These are phyloP conservation scores for Eulemur albifrons DNA, from an alignment of 2,797 vertebrate genomes.

Conservation along the genomic window DNA sequence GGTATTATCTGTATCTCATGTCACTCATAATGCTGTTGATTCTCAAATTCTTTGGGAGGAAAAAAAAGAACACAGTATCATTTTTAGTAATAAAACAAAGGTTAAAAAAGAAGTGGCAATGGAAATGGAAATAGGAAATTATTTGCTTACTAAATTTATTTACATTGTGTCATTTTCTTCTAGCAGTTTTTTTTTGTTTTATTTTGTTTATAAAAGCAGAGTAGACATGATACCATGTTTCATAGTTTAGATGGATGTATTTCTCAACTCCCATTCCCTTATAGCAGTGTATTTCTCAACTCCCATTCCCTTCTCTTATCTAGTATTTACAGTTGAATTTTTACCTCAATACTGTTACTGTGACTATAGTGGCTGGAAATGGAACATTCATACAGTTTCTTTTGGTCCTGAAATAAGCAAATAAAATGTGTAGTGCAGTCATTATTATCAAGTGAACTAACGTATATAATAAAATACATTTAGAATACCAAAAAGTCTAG, in stretches of 20 bases:
- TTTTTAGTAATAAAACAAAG: not conserved
- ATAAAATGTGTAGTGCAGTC: not conserved
- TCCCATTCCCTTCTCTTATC: not conserved
- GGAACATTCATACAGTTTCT: not conserved
- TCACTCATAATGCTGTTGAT: not conserved
- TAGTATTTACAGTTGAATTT: not conserved
- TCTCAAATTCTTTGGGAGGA: not conserved
- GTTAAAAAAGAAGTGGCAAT: not conserved
- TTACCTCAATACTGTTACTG: not conserved
- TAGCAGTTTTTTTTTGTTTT: not conserved
- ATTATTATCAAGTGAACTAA: not conserved
- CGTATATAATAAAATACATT: not conserved
- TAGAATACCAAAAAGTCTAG: not conserved
- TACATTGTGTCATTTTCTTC: not conserved
- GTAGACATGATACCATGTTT: not conserved
- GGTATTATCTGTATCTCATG: not conserved
- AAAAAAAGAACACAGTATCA: not conserved
- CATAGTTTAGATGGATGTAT: not conserved
- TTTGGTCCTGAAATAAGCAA: not conserved
- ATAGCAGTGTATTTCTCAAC: not conserved
- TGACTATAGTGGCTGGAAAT: not conserved
- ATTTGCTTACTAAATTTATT: not conserved
- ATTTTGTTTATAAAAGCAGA: not conserved
- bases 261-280: not conserved
- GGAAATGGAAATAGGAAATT: not conserved